Evolutionary conservation across 1,140 invertebrate genomes (phyloP).

Genomic region (Magallana ariakensis): DNA sequence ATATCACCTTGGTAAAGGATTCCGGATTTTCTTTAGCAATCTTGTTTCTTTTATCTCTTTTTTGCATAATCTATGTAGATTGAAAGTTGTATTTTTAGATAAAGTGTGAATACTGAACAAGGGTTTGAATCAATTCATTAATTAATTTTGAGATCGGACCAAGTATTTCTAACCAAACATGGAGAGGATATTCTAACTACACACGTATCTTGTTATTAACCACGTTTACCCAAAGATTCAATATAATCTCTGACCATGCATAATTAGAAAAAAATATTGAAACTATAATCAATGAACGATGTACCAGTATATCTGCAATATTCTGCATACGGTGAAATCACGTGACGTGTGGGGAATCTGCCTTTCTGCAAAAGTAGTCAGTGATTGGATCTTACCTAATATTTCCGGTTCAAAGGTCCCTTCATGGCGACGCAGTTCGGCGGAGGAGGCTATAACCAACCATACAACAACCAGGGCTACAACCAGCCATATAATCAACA

Average conservation of each 20-base stretch:
- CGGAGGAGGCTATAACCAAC: background rate
- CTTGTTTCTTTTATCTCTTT: too few species aligned
- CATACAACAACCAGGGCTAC: background rate
- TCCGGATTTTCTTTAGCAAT: too few species aligned
- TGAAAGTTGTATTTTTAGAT: too few species aligned
- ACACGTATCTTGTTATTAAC: background rate
- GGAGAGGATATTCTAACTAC: background rate
- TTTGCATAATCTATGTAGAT: too few species aligned
- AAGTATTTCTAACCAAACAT: conserved; percentile 21
- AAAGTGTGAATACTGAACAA: background rate
- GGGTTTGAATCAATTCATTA: background rate
- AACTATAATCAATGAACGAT: background rate
- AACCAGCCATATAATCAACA: conserved; percentile 30
- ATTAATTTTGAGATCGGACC: conserved; percentile 9
- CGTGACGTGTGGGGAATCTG: conserved; percentile 26
- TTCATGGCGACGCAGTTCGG: background rate
- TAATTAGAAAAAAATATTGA: background rate
- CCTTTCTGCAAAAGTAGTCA: conserved; percentile 31
- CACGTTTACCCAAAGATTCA: background rate
- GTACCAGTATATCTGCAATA: background rate
- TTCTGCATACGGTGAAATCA: conserved; percentile 26
- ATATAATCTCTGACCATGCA: background rate
- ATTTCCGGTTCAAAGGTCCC: conserved; percentile 2
- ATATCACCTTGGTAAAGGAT: too few species aligned
- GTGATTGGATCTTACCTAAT: background rate